Conservation (phyloP, 2,888 invertebrate genomes). For the Spisula solida region DNA sequence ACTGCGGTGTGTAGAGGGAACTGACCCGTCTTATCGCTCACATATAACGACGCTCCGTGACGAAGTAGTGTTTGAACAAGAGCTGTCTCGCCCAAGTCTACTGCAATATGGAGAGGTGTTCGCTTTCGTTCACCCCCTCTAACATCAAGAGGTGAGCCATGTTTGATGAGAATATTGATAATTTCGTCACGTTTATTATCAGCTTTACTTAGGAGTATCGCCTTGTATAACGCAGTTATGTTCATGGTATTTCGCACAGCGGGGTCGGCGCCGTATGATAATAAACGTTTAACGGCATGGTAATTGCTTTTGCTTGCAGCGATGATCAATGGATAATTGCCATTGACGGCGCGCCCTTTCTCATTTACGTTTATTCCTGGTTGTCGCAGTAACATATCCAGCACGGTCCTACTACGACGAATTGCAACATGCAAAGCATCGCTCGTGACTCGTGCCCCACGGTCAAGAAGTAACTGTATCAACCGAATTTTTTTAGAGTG, state of each 20-base stretch:
- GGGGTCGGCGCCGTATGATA: conserved; percentile 29
- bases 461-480: conserved; percentile 31
- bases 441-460: conserved; percentile 23
- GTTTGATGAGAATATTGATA: conserved; percentile 20
- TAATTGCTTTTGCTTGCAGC: conserved; percentile 39
- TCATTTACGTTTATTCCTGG: conserved; percentile 38
- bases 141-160: conserved; percentile 33
- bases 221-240: conserved; percentile 54
- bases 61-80: conserved; percentile 15
- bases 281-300: conserved; percentile 41
- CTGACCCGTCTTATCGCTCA: conserved; percentile 39
- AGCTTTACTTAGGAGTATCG: not conserved
- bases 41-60: conserved; percentile 38
- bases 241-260: conserved; percentile 35
- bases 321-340: conserved; percentile 51
- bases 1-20: conserved; percentile 47
- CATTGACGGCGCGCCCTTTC: conserved; percentile 40
- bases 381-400: conserved; percentile 27
- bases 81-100: conserved; percentile 11
- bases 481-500: conserved; percentile 26
- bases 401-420: conserved; percentile 2
- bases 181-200: not conserved
- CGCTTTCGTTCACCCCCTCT: conserved; percentile 29
- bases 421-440: conserved; percentile 48
- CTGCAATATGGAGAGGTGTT: conserved; percentile 54